Evolutionary conservation across 2,797 vertebrate genomes (phyloP).

Genomic region (Lepidocolaptes lacrymiger): DNA sequence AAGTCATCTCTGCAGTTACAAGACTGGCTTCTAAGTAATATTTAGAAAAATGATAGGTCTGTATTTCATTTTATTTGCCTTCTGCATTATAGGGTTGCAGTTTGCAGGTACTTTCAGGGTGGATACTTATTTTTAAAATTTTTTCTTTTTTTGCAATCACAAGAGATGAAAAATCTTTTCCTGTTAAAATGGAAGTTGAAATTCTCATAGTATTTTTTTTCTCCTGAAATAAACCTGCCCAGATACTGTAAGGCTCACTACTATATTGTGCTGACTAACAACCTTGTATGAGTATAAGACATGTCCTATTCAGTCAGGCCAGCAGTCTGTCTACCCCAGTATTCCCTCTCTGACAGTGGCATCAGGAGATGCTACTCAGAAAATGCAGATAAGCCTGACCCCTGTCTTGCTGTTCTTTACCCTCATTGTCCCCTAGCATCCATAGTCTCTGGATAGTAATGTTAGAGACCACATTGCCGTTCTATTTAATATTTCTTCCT

Average conservation of each 20-base stretch:
- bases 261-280: background rate
- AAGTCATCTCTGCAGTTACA: background rate
- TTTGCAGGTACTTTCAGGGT: background rate
- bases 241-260: background rate
- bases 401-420: background rate
- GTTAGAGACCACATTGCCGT: background rate
- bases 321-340: background rate
- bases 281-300: background rate
- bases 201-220: background rate
- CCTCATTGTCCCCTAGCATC: background rate
- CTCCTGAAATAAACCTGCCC: background rate
- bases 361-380: background rate
- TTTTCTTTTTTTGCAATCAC: background rate
- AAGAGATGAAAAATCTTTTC: background rate
- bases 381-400: background rate
- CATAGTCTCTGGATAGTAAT: background rate
- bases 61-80: background rate
- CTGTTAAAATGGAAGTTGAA: background rate
- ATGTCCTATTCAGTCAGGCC: background rate
- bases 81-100: background rate
- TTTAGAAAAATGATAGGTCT: background rate
- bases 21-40: background rate
- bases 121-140: background rate
- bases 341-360: background rate
- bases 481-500: background rate